phyloP scores from a whole-genome alignment of 2,888 invertebrate species.

The Drosophila cracens region DNA sequence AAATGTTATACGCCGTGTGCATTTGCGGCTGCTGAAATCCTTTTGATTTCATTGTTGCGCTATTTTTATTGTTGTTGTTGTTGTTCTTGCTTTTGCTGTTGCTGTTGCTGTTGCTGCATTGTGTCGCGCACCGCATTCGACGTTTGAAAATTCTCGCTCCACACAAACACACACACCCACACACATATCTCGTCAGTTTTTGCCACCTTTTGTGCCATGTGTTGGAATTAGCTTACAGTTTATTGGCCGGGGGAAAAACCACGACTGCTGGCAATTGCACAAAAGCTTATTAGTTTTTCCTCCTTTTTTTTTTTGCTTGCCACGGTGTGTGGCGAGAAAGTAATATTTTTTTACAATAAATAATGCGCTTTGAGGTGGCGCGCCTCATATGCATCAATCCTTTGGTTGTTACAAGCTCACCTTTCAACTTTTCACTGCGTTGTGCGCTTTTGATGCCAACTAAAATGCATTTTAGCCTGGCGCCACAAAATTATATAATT shows the following conservation, averaged over 20 bases:
- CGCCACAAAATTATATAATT: background rate
- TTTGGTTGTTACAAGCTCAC: conserved; percentile 22
- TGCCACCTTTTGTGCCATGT: conserved; percentile 73
- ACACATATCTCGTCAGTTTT: conserved; percentile 45
- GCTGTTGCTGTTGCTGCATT: conserved; percentile 45
- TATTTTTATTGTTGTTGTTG: conserved; percentile 4
- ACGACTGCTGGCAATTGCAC: conserved; percentile 70
- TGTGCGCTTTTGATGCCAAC: conserved; percentile 25
- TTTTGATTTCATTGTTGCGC: conserved; percentile 59
- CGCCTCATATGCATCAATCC: conserved; percentile 49
- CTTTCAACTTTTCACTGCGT: conserved; percentile 9
- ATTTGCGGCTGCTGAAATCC: conserved; percentile 72
- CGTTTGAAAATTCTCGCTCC: conserved; percentile 46
- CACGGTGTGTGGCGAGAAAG: conserved; percentile 38
- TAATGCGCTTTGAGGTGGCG: conserved; percentile 74
- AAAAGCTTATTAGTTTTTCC: conserved; percentile 71
- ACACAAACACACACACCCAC: conserved; percentile 29
- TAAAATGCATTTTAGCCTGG: conserved; percentile 8
- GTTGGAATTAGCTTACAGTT: conserved; percentile 76
- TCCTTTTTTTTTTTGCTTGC: conserved; percentile 1
- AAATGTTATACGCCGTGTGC: conserved; percentile 75
- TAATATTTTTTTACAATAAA: conserved; percentile 66
- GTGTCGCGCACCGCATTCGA: conserved; percentile 53
- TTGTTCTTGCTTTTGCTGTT: conserved; percentile 12
- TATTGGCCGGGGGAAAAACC: conserved; percentile 47